phyloP scores from a whole-genome alignment of 2,797 vertebrate genomes.

The Megalops cyprinoides region DNA sequence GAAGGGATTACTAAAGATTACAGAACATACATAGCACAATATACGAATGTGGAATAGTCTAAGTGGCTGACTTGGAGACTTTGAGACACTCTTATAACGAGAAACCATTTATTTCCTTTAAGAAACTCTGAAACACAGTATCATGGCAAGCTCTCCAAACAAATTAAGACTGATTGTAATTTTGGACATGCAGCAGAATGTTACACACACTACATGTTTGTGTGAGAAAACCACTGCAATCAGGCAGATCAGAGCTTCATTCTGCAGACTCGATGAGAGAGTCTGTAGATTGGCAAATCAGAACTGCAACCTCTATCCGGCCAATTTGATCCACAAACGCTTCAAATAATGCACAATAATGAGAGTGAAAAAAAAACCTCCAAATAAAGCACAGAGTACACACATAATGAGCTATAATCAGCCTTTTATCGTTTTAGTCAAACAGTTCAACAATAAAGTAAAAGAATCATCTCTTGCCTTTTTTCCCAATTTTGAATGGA shows the following conservation, averaged over 20 bases:
- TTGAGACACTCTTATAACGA: not conserved
- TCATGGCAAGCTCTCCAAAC: not conserved
- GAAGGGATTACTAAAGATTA: not conserved
- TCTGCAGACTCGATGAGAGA: slow-evolving; percentile 16
- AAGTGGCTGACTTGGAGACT: not conserved
- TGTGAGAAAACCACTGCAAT: not conserved
- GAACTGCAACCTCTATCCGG: slow-evolving; percentile 27
- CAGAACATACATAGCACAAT: not conserved
- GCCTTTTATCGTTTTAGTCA: slow-evolving; percentile 63
- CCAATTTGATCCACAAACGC: slow-evolving; percentile 12
- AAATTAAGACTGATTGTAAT: slow-evolving; percentile 8
- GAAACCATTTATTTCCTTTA: not conserved
- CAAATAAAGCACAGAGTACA: slow-evolving; percentile 36
- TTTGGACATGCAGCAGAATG: not conserved
- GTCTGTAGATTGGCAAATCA: slow-evolving; percentile 28
- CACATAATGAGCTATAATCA: slow-evolving; percentile 64
- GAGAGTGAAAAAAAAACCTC: not conserved
- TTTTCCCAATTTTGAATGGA: slow-evolving; percentile 36
- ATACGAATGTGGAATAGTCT: not conserved
- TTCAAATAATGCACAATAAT: not conserved
- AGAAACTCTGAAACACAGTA: not conserved
- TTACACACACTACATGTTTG: not conserved
- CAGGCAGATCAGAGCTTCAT: not conserved
- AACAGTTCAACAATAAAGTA: slow-evolving; percentile 61
- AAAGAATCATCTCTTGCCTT: slow-evolving; percentile 58